phyloP scores from a whole-genome alignment of 2,888 invertebrate species.

The Lochmaea crataegi region DNA sequence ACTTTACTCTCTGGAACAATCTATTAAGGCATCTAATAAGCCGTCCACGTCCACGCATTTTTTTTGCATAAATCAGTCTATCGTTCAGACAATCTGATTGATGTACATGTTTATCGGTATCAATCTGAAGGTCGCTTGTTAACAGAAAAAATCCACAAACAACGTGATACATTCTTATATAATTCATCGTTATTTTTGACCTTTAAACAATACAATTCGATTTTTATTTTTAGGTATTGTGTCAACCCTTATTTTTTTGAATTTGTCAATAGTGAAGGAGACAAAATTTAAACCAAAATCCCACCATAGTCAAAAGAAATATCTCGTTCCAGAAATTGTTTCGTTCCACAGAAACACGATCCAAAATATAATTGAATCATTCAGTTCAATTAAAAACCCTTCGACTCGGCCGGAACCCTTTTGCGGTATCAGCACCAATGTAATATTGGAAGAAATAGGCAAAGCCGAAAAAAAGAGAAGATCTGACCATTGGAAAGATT shows the following conservation, averaged over 20 bases:
- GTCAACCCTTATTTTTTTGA: not conserved
- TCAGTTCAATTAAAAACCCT: no score
- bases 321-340: no score
- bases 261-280: not conserved
- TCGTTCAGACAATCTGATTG: conserved; percentile 2
- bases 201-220: not conserved
- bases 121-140: conserved; percentile 9
- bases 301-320: no score
- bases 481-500: no score
- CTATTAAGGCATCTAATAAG: not conserved
- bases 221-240: not conserved
- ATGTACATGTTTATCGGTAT: conserved; percentile 3
- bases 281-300: no score
- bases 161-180: not conserved
- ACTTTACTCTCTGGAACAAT: no score
- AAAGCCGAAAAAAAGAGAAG: no score
- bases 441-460: no score
- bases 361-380: no score
- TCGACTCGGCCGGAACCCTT: no score
- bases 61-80: not conserved
- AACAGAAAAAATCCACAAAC: not conserved
- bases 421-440: no score
- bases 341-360: no score
- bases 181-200: not conserved
- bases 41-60: not conserved